Base-by-base conservation (phyloP, 2,888 invertebrate species). In the Zaprionus lineosus region DNA sequence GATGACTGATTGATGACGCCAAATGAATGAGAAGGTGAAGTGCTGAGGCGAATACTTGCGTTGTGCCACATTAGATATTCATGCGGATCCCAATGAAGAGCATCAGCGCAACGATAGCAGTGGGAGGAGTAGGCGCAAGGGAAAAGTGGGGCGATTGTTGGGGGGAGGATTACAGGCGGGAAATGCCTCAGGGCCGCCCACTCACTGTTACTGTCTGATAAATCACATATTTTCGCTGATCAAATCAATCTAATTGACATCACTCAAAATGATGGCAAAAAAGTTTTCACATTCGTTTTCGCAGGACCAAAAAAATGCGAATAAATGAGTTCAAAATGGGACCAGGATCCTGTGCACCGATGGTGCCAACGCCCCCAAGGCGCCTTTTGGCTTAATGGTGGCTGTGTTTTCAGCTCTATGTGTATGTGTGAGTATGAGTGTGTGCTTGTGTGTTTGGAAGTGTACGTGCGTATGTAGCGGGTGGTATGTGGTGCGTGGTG, bases 161-260 rank as follows among this genome's bases (percentile, higher is more conserved):
- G 11, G 16, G 16, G 51, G 41, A 31, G 24, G 33, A 12, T 28
- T 8, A 12, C 11, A 12, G 31, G 31, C 21, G 34, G 48, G 46
- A 48, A 48, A 66, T 65, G 66, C 61, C 74, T 76, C 46, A 58
- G 86, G 57, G 59, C 73, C 84, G 76, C 84, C 82, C 64, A 72
- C 62, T 58, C 61, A 58, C 65, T 85, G 78, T 78, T 72, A 63
- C 65, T 75, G 72, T 74, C 88, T 87, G 86, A 88, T 88, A 87
- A 87, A 87, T 87, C 88, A 88, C 88, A 87, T 81, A 87, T 87
- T 88, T 88, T 87, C 85, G 82, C 87, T 88, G 88, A 89, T 89
- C 89, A 89, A 89, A 89, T 89, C 88, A 89, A 88, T 88, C 89
- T 88, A 88, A 89, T 89, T 89, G 88, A 89, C 89, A 89, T 89